Conservation (phyloP, 2,113 vertebrate species). For the Anthoscopus minutus region DNA sequence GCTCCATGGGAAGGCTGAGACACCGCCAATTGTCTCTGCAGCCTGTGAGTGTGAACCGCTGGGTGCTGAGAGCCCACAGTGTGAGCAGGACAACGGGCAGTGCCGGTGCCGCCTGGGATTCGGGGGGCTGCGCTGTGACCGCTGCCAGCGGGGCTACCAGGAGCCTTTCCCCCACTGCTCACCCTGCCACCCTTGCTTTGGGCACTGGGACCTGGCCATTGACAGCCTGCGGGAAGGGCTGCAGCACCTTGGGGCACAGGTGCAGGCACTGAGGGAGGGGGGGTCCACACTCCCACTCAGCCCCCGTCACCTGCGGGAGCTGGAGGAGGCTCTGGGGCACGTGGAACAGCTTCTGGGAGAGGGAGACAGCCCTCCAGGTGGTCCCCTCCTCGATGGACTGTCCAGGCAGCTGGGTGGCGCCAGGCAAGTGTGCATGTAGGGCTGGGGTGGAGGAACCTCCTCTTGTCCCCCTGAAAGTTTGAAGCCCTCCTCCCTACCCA, state of each 20-base stretch:
- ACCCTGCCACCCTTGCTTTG: constrained; percentile 82
- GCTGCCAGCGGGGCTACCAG: constrained; percentile 76
- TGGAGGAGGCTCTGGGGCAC: constrained; percentile 69
- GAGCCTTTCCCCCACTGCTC: constrained; percentile 76
- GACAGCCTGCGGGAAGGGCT: constrained; percentile 64
- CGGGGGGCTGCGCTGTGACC: constrained; percentile 67
- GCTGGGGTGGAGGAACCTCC: neutral
- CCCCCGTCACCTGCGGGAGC: constrained; percentile 59
- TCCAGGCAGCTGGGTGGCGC: neutral
- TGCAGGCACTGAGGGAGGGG: constrained; percentile 60
- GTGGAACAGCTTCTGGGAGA: constrained; percentile 62
- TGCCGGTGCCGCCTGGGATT: constrained; percentile 75
- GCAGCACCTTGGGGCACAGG: constrained; percentile 37
- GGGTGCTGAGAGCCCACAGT: constrained; percentile 74
- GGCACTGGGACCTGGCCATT: constrained; percentile 74
- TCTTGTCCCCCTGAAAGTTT: neutral
- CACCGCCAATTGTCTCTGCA: neutral
- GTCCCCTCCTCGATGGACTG: neutral
- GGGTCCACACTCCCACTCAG: constrained; percentile 16
- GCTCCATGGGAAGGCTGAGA: neutral
- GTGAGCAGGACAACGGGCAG: constrained; percentile 68
- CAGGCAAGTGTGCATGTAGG: neutral
- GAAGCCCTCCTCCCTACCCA: neutral
- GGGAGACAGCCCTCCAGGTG: neutral
- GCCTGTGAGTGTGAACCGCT: constrained; percentile 76